Evolutionary conservation across 1,140 invertebrate genomes (phyloP), one percentile per base, ranked within the genome.

Genomic region (Batillaria attramentaria): DNA sequence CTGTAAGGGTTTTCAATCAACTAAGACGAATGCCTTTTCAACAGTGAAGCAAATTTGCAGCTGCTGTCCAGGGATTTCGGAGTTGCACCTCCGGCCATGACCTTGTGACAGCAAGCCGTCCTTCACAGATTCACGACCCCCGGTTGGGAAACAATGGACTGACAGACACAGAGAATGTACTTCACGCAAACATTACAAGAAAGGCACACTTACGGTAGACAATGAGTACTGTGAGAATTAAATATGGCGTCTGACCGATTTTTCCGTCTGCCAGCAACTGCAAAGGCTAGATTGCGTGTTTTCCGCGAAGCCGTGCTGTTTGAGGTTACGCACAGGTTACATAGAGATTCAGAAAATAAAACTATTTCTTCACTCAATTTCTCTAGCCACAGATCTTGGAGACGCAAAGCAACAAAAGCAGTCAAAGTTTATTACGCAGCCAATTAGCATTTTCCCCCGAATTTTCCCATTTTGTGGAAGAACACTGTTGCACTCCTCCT

Each of bases 21-120:
- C 16, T 33, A 41, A 3, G 13, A 42, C 28, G 33, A 43, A 24
- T 57, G 33, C 37, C 24, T 6, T 37, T 78, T 54, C 39, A 65
- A 37, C 28, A 42, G n/a, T 66, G 68, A 60, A 54, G 33, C 33
- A 78, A 70, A 24, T 4, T 72, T 16, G 42, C 68, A 33, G 37
- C 33, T 39, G 41, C 68, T 78, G 65, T 28, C 65, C 46, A 60
- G 50, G 39, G 42, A 69, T 78, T 78, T 76, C 77, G 46, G 79
- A 54, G 74, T 70, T 69, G 66, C 50, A 62, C 77, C 77, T 79
- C 74, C 74, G 79, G 79, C 79, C 82, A 78, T 80, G 79, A 81
- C 82, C 82, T 80, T 80, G 79, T 62, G 72, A 76, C 78, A 72
- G 73, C 60, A 72, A 60, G 60, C 66, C 81, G 81, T 82, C 81